Base-by-base conservation (phyloP, 2,797 vertebrate genomes). In the Enteromius unitaeniatus region DNA sequence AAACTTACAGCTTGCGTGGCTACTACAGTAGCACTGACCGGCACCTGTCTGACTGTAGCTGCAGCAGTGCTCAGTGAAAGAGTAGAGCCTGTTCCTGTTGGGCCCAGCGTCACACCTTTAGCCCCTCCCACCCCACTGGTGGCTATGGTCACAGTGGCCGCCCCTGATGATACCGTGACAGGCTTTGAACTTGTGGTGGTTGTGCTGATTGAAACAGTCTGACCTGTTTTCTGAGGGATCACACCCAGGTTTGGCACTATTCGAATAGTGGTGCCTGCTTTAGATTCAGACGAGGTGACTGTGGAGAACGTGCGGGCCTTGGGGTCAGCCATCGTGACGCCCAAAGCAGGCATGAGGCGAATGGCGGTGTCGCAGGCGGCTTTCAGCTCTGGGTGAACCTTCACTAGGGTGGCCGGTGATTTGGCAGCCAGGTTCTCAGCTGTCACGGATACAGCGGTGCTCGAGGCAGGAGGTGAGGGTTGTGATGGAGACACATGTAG, bases 181-280 rank as follows among this genome's bases (percentile, higher is more conserved):
- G 94, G 95, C 87, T 96, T 96, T 67, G 78, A 26, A 45, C 75
- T 80, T 45, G 86, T 79, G 82, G 93, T 78, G 0, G 96, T 93
- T 49, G 97, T 93, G 0, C 96, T 95, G 34, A 99, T 95, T 0
- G 97, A 95, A 87, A 99, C 96, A 21, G 97, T 95, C 88, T 97
- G 97, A 45, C 97, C 96, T 7, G 95, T 94, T 87, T 99, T 99
- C 78, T 96, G 96, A 0, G 98, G 97, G 89, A 99, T 96, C 37
- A 99, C 94, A 0, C 98, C 97, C 28, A 99, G 91, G 9, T 97
- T 97, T 5, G 98, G 98, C 90, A 99, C 97, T 3, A 99, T 99
- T 69, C 97, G 93, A 84, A 99, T 99, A 0, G 98, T 98, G 86
- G 97, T 93, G 0, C 95, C 95, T 0, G 96, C 94, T 87, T 98